phyloP scores from a whole-genome alignment of 1,140 invertebrate genomes.

The Drosophila albomicans region DNA sequence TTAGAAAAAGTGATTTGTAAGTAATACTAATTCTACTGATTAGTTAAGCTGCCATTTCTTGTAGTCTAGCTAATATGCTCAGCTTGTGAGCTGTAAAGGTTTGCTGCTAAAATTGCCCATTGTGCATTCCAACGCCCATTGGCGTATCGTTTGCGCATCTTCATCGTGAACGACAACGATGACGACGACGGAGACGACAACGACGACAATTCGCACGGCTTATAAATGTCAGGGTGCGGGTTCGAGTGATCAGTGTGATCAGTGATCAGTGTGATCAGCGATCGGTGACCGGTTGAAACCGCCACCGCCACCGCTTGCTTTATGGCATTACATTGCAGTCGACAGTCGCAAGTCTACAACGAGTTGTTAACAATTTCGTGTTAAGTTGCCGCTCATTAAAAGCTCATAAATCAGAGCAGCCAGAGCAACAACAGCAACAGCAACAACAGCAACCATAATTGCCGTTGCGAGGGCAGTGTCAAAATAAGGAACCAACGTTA shows the following conservation, averaged over 20 bases:
- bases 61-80: slow-evolving; percentile 4
- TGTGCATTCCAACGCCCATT: slow-evolving; percentile 59
- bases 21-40: no score
- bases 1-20: no score
- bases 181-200: not conserved
- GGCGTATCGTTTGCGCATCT: slow-evolving; percentile 75
- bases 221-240: slow-evolving; percentile 74
- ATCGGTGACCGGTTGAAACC: slow-evolving; percentile 43
- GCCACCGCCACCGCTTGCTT: slow-evolving; percentile 36
- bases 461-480: slow-evolving; percentile 66
- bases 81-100: slow-evolving; percentile 5
- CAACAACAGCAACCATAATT: slow-evolving; percentile 58
- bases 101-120: slow-evolving; percentile 10
- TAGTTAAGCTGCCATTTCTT: no score
- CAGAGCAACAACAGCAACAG: slow-evolving; percentile 20
- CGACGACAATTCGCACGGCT: slow-evolving; percentile 66
- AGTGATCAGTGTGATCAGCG: slow-evolving; percentile 18
- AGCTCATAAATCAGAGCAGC: slow-evolving; percentile 76
- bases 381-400: slow-evolving; percentile 82
- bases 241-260: slow-evolving; percentile 27
- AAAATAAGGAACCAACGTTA: slow-evolving; percentile 61
- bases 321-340: slow-evolving; percentile 39
- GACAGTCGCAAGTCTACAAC: slow-evolving; percentile 10
- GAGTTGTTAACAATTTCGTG: slow-evolving; percentile 80
- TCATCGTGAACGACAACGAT: slow-evolving; percentile 25